These are phyloP conservation scores for Dysmachus trigonus DNA, from an alignment of 2,888 invertebrate genomes.

Conservation along the genomic window DNA sequence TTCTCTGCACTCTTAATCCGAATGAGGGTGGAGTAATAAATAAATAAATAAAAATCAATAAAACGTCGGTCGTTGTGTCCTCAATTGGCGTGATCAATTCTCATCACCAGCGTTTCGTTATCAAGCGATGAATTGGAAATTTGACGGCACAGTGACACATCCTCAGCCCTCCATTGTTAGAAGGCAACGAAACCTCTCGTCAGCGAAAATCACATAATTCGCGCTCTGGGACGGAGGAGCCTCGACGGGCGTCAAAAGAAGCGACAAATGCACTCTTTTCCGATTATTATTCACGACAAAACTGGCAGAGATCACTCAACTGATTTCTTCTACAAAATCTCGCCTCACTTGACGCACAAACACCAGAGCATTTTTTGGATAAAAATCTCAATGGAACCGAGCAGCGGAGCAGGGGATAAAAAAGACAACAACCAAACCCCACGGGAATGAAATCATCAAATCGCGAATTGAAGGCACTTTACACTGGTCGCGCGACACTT, in stretches of 20 bases:
- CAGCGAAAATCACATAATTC: background rate
- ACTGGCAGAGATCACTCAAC: background rate
- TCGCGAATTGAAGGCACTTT: conserved; percentile 34
- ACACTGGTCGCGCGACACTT: conserved; percentile 12
- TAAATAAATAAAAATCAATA: conserved; percentile 12
- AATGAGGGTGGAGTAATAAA: background rate
- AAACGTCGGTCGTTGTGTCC: background rate
- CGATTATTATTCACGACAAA: background rate
- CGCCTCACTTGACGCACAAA: conserved; percentile 12
- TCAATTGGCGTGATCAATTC: background rate
- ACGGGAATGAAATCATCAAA: conserved; percentile 41
- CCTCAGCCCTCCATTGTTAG: background rate
- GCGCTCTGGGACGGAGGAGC: background rate
- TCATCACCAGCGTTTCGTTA: background rate
- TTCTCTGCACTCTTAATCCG: conserved; percentile 10
- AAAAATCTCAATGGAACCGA: conserved; percentile 18
- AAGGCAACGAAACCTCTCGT: background rate
- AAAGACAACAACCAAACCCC: background rate
- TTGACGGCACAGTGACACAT: background rate
- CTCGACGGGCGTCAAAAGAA: background rate
- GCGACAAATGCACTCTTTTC: background rate
- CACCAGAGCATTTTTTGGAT: conserved; percentile 35
- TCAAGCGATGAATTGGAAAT: background rate
- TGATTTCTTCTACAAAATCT: background rate
- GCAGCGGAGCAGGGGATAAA: background rate